Conservation (phyloP, 2,113 vertebrate species). For the Psittacus erithacus region DNA sequence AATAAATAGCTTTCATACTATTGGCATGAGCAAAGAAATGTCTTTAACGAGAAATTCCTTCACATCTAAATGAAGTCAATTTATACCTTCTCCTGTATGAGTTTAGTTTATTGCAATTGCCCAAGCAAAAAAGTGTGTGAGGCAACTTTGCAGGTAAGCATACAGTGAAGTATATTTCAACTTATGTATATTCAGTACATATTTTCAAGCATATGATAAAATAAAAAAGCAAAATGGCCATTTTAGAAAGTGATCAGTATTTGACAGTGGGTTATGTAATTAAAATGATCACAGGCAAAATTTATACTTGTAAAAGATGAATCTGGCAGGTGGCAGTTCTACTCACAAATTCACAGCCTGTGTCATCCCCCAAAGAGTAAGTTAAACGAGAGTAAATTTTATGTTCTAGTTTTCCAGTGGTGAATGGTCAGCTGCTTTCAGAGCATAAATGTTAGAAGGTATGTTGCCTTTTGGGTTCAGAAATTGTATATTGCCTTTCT, state of each 20-base stretch:
- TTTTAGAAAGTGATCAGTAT: neutral
- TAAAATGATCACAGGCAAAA: neutral
- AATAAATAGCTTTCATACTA: neutral
- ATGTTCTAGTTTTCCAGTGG: neutral
- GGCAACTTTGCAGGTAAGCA: rapidly evolving
- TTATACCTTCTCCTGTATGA: neutral
- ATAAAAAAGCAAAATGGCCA: neutral
- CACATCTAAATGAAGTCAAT: neutral
- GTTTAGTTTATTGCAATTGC: neutral
- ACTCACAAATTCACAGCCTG: neutral
- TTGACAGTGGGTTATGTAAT: neutral
- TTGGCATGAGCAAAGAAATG: neutral
- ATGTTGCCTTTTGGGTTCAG: neutral
- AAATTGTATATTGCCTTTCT: neutral
- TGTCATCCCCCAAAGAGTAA: neutral
- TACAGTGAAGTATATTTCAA: neutral
- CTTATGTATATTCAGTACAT: neutral
- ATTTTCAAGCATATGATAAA: neutral
- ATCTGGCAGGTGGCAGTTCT: neutral
- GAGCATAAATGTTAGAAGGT: neutral
- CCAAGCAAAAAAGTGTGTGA: neutral
- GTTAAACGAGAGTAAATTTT: neutral
- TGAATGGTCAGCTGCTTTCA: neutral
- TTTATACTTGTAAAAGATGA: neutral
- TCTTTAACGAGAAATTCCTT: neutral